Evolutionary conservation across 2,888 invertebrate species (phyloP), one percentile per base, ranked within the genome.

Genomic region (Lochmaea crataegi): DNA sequence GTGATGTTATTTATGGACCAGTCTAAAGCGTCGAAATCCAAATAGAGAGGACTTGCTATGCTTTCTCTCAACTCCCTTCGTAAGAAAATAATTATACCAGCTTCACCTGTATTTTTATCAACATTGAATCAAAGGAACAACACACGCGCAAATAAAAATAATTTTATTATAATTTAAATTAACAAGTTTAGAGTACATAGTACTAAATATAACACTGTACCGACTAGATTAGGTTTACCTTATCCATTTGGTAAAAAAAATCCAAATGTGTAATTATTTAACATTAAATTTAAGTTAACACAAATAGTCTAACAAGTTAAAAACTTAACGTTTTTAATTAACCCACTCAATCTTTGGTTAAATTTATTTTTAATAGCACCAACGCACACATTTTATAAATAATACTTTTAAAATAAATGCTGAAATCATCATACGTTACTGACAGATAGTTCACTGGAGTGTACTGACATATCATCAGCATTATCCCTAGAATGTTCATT

Each of bases 371-470:
- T n/a, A 65, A 64, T 67, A 67, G 56, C 57, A 64, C 64, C 70
- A 65, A 61, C 45, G 73, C 51, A 65, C 42, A 57, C 57, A 41
- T 22, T 65, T 16, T 61, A 11, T 18, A 22, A 69, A 63, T 69
- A 69, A 45, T 51, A 18, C 51, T 65, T 32, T 65, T 65, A 2
- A 60, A 38, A 12, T 57, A 73, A 65, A 65, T 63, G 66, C 61
- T 16, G n/a, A 11, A 41, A n/a, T 53, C 41, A 45, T 75, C 72
- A 78, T 68, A 75, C 71, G 57, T 76, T 77, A 56, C 67, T 74
- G 42, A 74, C 70, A 53, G 76, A 73, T 51, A 79, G 65, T 66
- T 83, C 81, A 79, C 79, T 81, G 69, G 83, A 83, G 78, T 81
- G 78, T 67, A 82, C 74, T 32, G 82, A 82, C 64, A 79, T 67